Evolutionary conservation across 2,888 invertebrate species (phyloP).

Genomic region (Capitulum mitella): DNA sequence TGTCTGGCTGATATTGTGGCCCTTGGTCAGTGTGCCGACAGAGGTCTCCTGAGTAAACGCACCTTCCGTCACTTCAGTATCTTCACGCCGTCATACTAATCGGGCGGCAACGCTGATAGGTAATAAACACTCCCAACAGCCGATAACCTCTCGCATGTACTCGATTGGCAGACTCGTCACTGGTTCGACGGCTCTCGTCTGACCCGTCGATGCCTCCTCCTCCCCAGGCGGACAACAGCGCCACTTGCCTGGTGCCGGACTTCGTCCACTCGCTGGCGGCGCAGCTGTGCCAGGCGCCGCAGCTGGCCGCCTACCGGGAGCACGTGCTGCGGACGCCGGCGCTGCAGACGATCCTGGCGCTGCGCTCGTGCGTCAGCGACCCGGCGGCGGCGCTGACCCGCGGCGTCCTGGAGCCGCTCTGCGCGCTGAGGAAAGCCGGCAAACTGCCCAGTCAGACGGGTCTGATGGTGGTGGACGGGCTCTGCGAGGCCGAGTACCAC

Average conservation of each 20-base stretch:
- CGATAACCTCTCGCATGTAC: too few species aligned
- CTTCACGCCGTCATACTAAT: too few species aligned
- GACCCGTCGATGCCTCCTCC: too few species aligned
- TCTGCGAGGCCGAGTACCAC: conserved; percentile 35
- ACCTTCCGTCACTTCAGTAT: too few species aligned
- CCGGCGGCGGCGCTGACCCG: conserved; percentile 75
- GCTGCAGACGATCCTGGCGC: conserved; percentile 65
- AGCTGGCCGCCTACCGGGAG: conserved; percentile 77
- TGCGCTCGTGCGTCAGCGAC: conserved; percentile 84
- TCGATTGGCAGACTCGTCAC: too few species aligned
- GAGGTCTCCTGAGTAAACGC: too few species aligned
- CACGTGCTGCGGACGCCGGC: conserved; percentile 78
- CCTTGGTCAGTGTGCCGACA: too few species aligned
- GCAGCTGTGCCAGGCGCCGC: conserved; percentile 85
- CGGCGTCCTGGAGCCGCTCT: conserved; percentile 75
- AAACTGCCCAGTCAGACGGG: conserved; percentile 33
- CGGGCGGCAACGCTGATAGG: too few species aligned
- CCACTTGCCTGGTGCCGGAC: conserved; percentile 89
- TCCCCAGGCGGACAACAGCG: conserved; percentile 76
- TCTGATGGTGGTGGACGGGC: conserved; percentile 34
- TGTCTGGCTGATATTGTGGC: too few species aligned
- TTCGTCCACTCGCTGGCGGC: conserved; percentile 92
- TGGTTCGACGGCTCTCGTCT: too few species aligned
- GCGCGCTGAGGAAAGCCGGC: conserved; percentile 40
- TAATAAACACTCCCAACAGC: too few species aligned